Conservation (phyloP, 2,113 vertebrate genomes). For the Clupea harengus region DNA sequence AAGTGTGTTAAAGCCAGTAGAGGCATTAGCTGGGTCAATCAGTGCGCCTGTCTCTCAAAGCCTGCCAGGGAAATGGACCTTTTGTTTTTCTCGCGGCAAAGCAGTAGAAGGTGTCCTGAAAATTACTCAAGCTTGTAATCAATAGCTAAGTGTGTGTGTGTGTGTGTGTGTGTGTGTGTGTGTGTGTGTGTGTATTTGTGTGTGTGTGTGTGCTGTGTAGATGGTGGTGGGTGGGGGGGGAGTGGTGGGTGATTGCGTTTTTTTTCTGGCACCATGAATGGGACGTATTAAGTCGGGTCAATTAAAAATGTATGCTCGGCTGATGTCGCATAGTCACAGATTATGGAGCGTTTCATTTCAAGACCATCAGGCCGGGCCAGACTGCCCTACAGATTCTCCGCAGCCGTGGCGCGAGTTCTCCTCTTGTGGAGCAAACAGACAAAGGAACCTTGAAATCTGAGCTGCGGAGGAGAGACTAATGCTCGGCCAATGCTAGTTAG, state of each 20-base stretch:
- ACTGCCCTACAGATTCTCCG: background rate
- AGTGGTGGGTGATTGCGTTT: background rate
- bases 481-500: slow-evolving; percentile 1
- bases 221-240: background rate
- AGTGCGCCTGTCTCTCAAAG: background rate
- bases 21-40: background rate
- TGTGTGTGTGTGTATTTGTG: background rate
- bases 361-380: background rate
- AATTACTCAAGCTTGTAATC: background rate
- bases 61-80: background rate
- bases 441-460: slow-evolving; percentile 1
- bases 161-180: background rate
- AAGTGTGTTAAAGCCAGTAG: background rate
- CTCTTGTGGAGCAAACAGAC: background rate
- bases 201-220: background rate
- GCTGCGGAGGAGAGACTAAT: background rate
- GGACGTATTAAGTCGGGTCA: background rate
- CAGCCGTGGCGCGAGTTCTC: background rate
- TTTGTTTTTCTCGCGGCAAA: background rate
- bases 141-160: background rate
- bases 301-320: slow-evolving; percentile 1
- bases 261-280: background rate
- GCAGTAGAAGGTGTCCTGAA: background rate
- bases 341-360: background rate
- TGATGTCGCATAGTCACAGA: background rate